Percentiles rank a stretch among this genome's conserved stretches.
phyloP scores from a whole-genome alignment of 2,113 vertebrate genomes.

The Bubo blakistoni region DNA sequence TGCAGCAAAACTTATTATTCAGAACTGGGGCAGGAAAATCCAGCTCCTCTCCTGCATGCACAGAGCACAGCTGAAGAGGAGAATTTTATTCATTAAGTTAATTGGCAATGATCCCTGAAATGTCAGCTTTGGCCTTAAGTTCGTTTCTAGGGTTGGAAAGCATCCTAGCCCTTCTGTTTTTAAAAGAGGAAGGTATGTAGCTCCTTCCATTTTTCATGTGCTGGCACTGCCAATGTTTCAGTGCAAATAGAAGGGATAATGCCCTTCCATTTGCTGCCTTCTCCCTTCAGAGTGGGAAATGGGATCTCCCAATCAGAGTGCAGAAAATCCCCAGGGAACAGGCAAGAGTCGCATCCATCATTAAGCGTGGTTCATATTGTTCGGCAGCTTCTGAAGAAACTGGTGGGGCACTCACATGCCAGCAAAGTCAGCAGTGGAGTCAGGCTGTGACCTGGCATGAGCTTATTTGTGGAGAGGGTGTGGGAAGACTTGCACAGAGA shows the following conservation, averaged over 20 bases:
- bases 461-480: not conserved
- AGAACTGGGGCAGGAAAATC: slow-evolving; percentile 31
- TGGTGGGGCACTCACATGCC: not conserved
- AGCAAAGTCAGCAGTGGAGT: not conserved
- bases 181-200: not conserved
- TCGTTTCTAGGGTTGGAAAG: slow-evolving; percentile 20
- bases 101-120: slow-evolving; percentile 27
- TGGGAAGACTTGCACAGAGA: not conserved
- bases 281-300: not conserved
- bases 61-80: not conserved
- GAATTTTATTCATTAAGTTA: slow-evolving; percentile 56
- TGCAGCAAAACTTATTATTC: slow-evolving; percentile 41
- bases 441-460: slow-evolving; percentile 1
- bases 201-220: not conserved
- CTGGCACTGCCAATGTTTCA: not conserved
- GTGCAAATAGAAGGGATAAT: not conserved
- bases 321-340: not conserved
- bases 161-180: not conserved
- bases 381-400: not conserved
- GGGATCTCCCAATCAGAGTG: not conserved
- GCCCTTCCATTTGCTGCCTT: not conserved
- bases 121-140: slow-evolving; percentile 26
- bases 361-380: not conserved
- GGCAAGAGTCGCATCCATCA: not conserved
- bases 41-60: not conserved